A percentile compares a stretch with the other conserved stretches of the same genome.
phyloP scores from a whole-genome alignment of 2,113 vertebrate species.

The Anarrhichthys ocellatus region DNA sequence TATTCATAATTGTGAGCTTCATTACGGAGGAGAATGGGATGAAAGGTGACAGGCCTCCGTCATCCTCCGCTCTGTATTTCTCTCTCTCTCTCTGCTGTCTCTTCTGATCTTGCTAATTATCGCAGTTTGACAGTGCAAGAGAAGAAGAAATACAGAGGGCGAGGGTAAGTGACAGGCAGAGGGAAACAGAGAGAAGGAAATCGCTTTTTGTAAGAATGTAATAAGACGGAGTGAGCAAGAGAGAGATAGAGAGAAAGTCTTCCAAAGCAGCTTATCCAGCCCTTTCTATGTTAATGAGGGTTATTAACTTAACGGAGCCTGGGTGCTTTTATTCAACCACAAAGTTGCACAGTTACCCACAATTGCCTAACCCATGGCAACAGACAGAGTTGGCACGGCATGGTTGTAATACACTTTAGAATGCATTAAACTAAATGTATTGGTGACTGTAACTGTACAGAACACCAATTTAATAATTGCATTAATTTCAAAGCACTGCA shows the following conservation, averaged over 20 bases:
- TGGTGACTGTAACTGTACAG: neutral
- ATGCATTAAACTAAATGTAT: conserved; percentile 37
- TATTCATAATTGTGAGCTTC: conserved; percentile 16
- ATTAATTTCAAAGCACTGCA: conserved; percentile 17
- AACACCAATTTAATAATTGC: conserved; percentile 22
- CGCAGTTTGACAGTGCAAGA: conserved; percentile 63
- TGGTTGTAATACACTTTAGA: conserved; percentile 28
- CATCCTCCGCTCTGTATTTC: conserved; percentile 44
- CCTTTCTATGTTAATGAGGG: conserved; percentile 40
- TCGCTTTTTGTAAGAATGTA: conserved; percentile 30
- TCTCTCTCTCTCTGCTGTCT: conserved; percentile 27
- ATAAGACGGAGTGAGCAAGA: conserved; percentile 22
- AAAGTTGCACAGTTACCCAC: conserved; percentile 24
- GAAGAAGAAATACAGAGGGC: conserved; percentile 43
- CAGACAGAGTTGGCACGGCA: conserved; percentile 18
- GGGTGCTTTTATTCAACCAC: conserved; percentile 31
- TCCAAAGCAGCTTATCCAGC: conserved; percentile 41
- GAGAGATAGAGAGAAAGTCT: conserved; percentile 13
- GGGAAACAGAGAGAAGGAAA: conserved; percentile 38
- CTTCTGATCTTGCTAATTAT: conserved; percentile 69
- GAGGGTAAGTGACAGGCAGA: conserved; percentile 18
- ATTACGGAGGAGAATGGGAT: conserved; percentile 33
- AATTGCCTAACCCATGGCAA: conserved; percentile 1
- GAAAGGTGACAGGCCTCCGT: conserved; percentile 65
- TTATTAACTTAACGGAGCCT: conserved; percentile 43